Conservation (phyloP, 2,113 vertebrate genomes). For the Corythaixoides concolor region DNA sequence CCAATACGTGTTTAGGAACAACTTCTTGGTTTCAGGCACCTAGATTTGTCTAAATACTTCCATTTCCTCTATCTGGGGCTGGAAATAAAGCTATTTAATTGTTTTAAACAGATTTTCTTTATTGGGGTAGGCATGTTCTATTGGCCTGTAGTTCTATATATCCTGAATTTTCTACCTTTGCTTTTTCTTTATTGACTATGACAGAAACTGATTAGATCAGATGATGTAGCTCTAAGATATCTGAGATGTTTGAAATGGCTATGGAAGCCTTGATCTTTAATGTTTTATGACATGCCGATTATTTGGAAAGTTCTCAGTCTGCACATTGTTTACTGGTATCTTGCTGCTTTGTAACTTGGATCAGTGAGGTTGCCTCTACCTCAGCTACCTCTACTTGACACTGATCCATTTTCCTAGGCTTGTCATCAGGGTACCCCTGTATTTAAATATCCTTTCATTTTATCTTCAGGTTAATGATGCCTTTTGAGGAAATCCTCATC, state of each 20-base stretch:
- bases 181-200: not conserved
- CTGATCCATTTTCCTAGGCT: not conserved
- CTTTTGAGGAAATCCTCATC: not conserved
- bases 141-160: not conserved
- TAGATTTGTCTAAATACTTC: not conserved
- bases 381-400: not conserved
- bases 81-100: not conserved
- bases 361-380: not conserved
- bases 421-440: not conserved
- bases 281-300: not conserved
- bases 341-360: not conserved
- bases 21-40: not conserved
- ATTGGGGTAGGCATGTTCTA: not conserved
- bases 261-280: not conserved
- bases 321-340: not conserved
- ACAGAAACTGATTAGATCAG: not conserved
- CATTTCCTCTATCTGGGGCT: not conserved
- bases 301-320: conserved; percentile 5
- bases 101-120: not conserved
- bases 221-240: not conserved
- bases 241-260: not conserved
- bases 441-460: not conserved
- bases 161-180: not conserved
- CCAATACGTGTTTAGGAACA: not conserved
- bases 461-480: not conserved